Evolutionary conservation across 1,140 invertebrate species (phyloP).

Genomic region (Hycleus cichorii): DNA sequence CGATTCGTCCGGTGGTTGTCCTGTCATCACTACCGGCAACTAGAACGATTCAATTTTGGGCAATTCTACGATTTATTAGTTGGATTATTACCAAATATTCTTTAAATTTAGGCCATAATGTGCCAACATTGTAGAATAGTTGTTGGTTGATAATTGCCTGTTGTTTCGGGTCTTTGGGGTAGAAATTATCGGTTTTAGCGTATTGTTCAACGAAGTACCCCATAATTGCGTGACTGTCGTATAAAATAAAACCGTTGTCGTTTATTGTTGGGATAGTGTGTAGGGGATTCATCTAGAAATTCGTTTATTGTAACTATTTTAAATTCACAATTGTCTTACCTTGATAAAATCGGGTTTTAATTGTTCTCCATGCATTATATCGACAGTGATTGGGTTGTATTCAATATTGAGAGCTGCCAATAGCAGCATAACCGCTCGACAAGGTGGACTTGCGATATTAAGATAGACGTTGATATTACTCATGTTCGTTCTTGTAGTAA

Average conservation of each 20-base stretch:
- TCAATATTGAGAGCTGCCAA: slow-evolving; percentile 44
- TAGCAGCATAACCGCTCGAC: slow-evolving; percentile 43
- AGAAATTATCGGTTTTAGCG: slow-evolving; percentile 43
- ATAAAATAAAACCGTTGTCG: slow-evolving; percentile 29
- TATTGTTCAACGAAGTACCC: slow-evolving; percentile 47
- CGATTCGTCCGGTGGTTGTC: too few species aligned
- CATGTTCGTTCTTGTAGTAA: slow-evolving; percentile 6
- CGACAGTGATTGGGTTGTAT: slow-evolving; percentile 42
- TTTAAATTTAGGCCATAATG: slow-evolving; percentile 39
- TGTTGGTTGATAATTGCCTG: slow-evolving; percentile 43
- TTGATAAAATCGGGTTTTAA: slow-evolving; percentile 46
- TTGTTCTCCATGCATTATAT: slow-evolving; percentile 42
- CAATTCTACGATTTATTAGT: too few species aligned
- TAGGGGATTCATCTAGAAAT: slow-evolving; percentile 43
- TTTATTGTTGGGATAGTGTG: slow-evolving; percentile 29
- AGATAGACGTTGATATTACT: slow-evolving; percentile 44
- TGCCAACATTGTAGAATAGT: slow-evolving; percentile 44
- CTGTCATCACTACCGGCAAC: too few species aligned
- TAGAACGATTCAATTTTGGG: too few species aligned
- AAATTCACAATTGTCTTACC: slow-evolving; percentile 14
- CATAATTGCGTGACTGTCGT: slow-evolving; percentile 42
- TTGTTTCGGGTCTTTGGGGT: slow-evolving; percentile 44
- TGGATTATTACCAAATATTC: slow-evolving; percentile 30
- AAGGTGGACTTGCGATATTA: slow-evolving; percentile 43
- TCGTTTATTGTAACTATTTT: background rate